These are phyloP conservation scores for Papilio polyxenes DNA, from an alignment of 1,140 invertebrate species.

Conservation along the genomic window DNA sequence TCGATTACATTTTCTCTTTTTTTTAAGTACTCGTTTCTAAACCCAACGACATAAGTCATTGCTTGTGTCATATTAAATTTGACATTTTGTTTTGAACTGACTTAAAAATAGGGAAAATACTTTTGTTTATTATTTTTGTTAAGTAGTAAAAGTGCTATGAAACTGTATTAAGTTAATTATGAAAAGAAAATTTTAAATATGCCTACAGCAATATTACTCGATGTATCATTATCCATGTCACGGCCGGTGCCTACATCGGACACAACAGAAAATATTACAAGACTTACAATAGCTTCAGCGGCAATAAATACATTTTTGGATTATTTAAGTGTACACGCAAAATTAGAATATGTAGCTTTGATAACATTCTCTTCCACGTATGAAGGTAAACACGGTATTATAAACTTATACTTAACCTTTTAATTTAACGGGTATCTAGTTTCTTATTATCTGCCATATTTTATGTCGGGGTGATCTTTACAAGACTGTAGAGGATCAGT, in stretches of 20 bases:
- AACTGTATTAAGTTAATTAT: background rate
- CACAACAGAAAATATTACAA: slow-evolving; percentile 69
- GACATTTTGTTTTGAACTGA: background rate
- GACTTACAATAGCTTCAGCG: slow-evolving; percentile 85
- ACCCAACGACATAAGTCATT: background rate
- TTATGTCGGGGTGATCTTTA: background rate
- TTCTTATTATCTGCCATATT: slow-evolving; percentile 1
- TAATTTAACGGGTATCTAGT: background rate
- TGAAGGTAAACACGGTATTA: slow-evolving; percentile 78
- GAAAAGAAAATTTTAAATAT: slow-evolving; percentile 77
- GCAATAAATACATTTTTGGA: slow-evolving; percentile 93
- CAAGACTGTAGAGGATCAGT: too few relatives aligned
- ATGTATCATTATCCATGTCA: slow-evolving; percentile 91
- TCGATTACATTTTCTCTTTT: background rate
- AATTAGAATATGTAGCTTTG: slow-evolving; percentile 95
- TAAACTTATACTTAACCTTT: background rate
- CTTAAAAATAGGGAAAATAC: background rate
- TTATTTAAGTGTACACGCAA: slow-evolving; percentile 89
- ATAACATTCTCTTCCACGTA: slow-evolving; percentile 91
- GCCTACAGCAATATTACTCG: slow-evolving; percentile 91
- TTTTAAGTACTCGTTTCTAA: background rate
- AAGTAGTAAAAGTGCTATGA: background rate
- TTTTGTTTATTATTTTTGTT: background rate
- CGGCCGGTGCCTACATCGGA: slow-evolving; percentile 79
- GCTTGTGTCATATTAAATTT: background rate